Evolutionary conservation across 2,888 invertebrate species (phyloP).

Genomic region (Exocentrus adspersus): DNA sequence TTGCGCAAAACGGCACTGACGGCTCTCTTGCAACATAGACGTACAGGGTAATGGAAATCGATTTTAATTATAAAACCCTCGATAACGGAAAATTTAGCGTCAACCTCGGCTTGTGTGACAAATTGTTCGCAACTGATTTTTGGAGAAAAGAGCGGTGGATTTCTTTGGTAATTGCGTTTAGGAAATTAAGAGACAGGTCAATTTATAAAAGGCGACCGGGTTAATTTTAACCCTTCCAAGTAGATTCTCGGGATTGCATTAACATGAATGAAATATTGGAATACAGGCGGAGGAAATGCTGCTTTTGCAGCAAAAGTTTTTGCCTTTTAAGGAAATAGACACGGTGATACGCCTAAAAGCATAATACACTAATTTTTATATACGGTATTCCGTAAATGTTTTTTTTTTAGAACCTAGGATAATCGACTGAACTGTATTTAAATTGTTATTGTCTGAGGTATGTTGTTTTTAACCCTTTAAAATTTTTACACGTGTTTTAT

Average conservation of each 20-base stretch:
- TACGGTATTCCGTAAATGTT: too few species aligned
- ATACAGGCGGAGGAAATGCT: too few species aligned
- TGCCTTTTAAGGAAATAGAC: too few species aligned
- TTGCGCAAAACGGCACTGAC: neutral
- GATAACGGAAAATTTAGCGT: conserved; percentile 19
- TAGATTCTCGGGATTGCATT: neutral
- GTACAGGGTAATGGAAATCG: conserved; percentile 25
- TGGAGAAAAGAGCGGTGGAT: neutral
- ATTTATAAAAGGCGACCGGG: neutral
- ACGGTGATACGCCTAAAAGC: too few species aligned
- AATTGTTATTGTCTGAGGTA: too few species aligned
- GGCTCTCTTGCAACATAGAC: conserved; percentile 17
- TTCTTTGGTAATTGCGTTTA: neutral
- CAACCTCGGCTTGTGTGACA: conserved; percentile 10
- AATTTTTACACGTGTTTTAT: neutral
- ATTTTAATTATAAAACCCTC: conserved; percentile 29
- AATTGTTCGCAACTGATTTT: conserved; percentile 27
- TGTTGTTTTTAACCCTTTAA: too few species aligned
- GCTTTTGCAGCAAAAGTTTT: too few species aligned
- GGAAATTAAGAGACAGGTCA: conserved; percentile 1
- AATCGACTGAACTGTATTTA: too few species aligned
- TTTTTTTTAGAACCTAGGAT: too few species aligned
- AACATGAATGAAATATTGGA: neutral
- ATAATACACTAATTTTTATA: too few species aligned
- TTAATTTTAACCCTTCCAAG: neutral